phyloP scores from a whole-genome alignment of 2,888 invertebrate genomes.

The Eudemis profundana region DNA sequence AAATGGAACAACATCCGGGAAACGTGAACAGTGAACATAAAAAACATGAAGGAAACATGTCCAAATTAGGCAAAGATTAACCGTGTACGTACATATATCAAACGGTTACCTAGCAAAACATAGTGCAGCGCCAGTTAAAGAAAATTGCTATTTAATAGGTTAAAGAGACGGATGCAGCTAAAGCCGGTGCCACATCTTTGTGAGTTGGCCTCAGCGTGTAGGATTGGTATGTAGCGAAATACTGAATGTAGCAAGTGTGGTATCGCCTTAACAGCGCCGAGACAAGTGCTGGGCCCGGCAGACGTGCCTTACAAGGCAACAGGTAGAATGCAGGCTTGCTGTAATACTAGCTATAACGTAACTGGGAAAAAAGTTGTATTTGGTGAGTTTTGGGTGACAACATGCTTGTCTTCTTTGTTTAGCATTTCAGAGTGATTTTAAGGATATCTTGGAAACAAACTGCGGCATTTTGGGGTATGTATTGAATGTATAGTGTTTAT shows the following conservation, averaged over 20 bases:
- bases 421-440: not conserved
- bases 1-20: conserved; percentile 17
- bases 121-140: conserved; percentile 45
- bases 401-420: not conserved
- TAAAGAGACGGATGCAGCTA: conserved; percentile 65
- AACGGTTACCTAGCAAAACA: conserved; percentile 32
- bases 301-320: conserved; percentile 68
- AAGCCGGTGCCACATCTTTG: conserved; percentile 41
- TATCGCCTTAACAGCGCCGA: conserved; percentile 21
- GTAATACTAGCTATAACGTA: conserved; percentile 51
- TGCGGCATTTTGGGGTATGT: no score
- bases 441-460: not conserved
- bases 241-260: conserved; percentile 18
- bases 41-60: not conserved
- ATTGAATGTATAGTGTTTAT: no score
- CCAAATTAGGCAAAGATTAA: conserved; percentile 13
- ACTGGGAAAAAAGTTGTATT: conserved; percentile 48
- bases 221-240: conserved; percentile 2
- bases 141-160: conserved; percentile 63
- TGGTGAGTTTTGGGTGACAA: conserved; percentile 8
- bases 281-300: conserved; percentile 60
- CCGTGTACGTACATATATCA: conserved; percentile 13
- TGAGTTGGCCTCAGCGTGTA: not conserved
- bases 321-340: conserved; percentile 71
- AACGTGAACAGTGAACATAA: not conserved